A percentile compares a stretch with the other conserved stretches of the same genome.
Evolutionary conservation across 2,888 invertebrate genomes (phyloP).

Genomic region (Himalopsyche kuldschensis): DNA sequence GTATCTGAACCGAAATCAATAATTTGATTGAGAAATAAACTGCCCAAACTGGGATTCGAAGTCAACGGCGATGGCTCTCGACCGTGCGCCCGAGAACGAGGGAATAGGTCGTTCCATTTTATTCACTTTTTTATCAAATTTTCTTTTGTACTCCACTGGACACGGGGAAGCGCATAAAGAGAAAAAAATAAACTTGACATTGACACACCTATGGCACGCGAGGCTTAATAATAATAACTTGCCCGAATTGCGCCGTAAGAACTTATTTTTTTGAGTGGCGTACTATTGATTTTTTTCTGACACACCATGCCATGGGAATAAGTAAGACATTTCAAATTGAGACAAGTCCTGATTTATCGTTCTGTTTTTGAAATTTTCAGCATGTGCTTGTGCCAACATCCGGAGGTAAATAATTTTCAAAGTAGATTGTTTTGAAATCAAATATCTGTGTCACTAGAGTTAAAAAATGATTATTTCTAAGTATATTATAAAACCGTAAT

Average conservation of each 20-base stretch:
- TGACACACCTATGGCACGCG: conserved; percentile 27
- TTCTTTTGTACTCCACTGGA: neutral
- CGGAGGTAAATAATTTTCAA: too few relatives aligned
- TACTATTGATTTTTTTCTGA: neutral
- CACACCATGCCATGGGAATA: neutral
- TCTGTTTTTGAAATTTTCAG: neutral
- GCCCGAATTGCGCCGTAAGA: neutral
- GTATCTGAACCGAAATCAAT: too few relatives aligned
- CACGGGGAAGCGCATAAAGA: neutral
- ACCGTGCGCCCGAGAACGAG: too few relatives aligned
- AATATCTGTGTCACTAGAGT: too few relatives aligned
- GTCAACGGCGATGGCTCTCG: too few relatives aligned
- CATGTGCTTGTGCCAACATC: too few relatives aligned
- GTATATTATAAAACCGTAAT: too few relatives aligned
- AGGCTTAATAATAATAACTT: conserved; percentile 5
- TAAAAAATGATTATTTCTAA: too few relatives aligned
- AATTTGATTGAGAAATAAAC: too few relatives aligned
- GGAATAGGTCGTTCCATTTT: too few relatives aligned
- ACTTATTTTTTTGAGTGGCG: neutral
- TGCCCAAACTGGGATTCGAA: too few relatives aligned
- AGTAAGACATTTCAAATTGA: neutral
- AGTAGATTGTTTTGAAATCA: too few relatives aligned
- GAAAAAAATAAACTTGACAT: conserved; percentile 33
- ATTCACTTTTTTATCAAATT: neutral
- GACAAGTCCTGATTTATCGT: neutral